These are phyloP conservation scores for Myotis planiceps DNA, from an alignment of 2,797 vertebrate genomes.

Conservation along the genomic window DNA sequence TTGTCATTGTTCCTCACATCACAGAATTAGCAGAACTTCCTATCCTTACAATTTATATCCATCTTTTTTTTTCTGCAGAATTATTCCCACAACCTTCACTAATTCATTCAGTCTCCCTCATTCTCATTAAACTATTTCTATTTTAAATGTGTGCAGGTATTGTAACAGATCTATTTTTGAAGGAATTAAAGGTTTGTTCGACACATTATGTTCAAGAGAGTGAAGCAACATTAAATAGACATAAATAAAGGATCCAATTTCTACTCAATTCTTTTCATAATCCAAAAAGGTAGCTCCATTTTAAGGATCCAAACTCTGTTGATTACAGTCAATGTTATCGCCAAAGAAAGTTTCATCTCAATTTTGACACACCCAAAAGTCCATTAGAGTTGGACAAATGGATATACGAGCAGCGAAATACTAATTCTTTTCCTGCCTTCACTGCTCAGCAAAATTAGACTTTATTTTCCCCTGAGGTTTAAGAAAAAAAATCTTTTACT, in stretches of 20 bases:
- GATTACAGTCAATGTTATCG: neutral
- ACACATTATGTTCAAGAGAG: neutral
- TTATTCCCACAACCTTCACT: neutral
- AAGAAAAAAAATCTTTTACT: neutral
- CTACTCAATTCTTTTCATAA: neutral
- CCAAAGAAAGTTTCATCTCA: slow-evolving; percentile 30
- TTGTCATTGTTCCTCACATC: neutral
- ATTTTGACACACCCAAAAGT: slow-evolving; percentile 8
- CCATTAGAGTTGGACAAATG: neutral
- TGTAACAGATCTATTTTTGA: neutral
- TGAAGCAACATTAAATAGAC: slow-evolving; percentile 16
- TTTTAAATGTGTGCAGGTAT: neutral
- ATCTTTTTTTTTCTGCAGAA: neutral
- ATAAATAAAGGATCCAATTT: slow-evolving; percentile 29
- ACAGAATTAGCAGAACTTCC: slow-evolving; percentile 9
- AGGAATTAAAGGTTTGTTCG: neutral
- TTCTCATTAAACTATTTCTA: neutral
- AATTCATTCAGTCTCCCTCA: neutral
- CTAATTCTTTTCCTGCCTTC: neutral
- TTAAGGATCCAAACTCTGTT: neutral
- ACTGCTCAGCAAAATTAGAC: slow-evolving; percentile 1
- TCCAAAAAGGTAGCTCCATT: neutral
- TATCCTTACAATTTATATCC: neutral
- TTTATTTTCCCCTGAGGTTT: slow-evolving; percentile 31
- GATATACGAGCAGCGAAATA: neutral